A percentile compares a stretch with the other conserved stretches of the same genome.
Evolutionary conservation across 1,140 invertebrate species (phyloP).

Genomic region (Drosophila yakuba): DNA sequence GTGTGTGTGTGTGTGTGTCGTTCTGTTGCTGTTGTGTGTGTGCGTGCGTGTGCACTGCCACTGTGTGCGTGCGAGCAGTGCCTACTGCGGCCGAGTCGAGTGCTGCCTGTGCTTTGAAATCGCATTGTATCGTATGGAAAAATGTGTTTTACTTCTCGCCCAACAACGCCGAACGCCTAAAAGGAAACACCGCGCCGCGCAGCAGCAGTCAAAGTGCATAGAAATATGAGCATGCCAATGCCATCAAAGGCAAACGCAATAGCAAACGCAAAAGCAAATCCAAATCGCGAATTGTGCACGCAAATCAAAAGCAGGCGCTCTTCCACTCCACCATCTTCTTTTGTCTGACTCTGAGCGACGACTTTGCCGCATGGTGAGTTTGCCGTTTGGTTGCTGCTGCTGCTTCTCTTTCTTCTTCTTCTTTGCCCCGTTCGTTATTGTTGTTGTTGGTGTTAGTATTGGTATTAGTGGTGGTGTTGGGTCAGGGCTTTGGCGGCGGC

Average conservation of each 20-base stretch:
- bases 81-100: conserved; percentile 21
- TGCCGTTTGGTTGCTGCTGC: conserved; percentile 35
- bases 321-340: conserved; percentile 80
- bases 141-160: conserved; percentile 53
- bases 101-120: conserved; percentile 9
- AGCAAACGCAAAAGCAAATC: conserved; percentile 5
- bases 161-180: conserved; percentile 7
- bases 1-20: conserved; percentile 33
- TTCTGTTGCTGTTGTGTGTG: conserved; percentile 12
- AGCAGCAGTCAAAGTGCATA: conserved; percentile 37
- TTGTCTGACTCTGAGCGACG: conserved; percentile 71
- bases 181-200: conserved; percentile 1
- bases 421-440: conserved; percentile 16
- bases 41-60: conserved; percentile 31
- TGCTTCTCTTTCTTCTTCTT: conserved; percentile 17
- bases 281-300: conserved; percentile 70
- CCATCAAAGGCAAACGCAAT: neutral
- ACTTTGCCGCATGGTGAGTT: conserved; percentile 82
- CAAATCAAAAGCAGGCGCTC: conserved; percentile 69
- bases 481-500: conserved; percentile 68
- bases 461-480: conserved; percentile 55
- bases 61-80: conserved; percentile 35
- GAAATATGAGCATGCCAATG: conserved; percentile 5
- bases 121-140: conserved; percentile 14
- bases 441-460: conserved; percentile 7